Percentiles rank a stretch among this genome's conserved stretches.
phyloP scores from a whole-genome alignment of 2,888 invertebrate species.

The Diarsia brunnea region DNA sequence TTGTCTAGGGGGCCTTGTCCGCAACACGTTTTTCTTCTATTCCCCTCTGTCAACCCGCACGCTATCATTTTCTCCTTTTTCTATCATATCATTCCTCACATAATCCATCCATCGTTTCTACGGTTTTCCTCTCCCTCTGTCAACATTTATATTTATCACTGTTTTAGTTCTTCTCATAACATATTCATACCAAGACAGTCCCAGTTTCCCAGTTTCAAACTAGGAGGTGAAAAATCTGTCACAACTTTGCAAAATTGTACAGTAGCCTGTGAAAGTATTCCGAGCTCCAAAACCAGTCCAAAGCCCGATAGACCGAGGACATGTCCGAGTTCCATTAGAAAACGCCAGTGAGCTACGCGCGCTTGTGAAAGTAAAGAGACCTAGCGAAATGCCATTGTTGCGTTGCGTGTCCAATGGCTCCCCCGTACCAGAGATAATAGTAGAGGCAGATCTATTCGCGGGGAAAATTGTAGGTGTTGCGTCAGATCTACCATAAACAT shows the following conservation, averaged over 20 bases:
- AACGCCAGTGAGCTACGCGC: slow-evolving; percentile 73
- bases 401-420: slow-evolving; percentile 78
- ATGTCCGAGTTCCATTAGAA: slow-evolving; percentile 71
- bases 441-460: slow-evolving; percentile 44
- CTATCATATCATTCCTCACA: too few relatives aligned
- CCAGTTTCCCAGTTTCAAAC: background rate
- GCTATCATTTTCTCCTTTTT: too few relatives aligned
- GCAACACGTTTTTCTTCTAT: too few relatives aligned
- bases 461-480: slow-evolving; percentile 61
- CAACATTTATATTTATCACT: too few relatives aligned
- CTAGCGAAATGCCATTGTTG: slow-evolving; percentile 77
- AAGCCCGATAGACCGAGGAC: background rate
- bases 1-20: too few relatives aligned
- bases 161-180: too few relatives aligned
- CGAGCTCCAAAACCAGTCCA: slow-evolving; percentile 19
- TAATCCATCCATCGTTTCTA: too few relatives aligned
- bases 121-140: too few relatives aligned
- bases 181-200: too few relatives aligned
- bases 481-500: slow-evolving; percentile 47
- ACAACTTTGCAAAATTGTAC: background rate
- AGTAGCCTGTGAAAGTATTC: background rate
- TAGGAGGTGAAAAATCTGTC: too few relatives aligned
- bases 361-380: slow-evolving; percentile 87
- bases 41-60: too few relatives aligned
- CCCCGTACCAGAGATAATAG: slow-evolving; percentile 53